A percentile compares a stretch with the other conserved stretches of the same genome.
Conservation (phyloP, 35 echinoderm and acorn worm genomes). For the Strongylocentrotus purpuratus region DNA sequence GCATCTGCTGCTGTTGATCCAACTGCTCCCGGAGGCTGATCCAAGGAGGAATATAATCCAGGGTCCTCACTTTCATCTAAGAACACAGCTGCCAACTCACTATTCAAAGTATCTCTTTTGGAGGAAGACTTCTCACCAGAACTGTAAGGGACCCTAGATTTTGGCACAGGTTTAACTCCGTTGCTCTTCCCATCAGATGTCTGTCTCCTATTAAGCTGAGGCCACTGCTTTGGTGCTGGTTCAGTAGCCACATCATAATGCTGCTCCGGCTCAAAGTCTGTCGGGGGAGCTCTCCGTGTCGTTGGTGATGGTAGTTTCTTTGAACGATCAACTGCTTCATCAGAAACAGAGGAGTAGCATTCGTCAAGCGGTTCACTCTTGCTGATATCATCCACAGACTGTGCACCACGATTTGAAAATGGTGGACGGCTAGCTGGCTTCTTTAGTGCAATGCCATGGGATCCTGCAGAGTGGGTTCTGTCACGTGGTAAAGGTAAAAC, state of each 20-base stretch:
- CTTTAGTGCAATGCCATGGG: neutral
- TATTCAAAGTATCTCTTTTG: conserved; percentile 31
- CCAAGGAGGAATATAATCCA: neutral
- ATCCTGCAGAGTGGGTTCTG: conserved; percentile 30
- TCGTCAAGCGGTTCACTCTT: neutral
- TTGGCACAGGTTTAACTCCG: neutral
- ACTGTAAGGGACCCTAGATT: neutral
- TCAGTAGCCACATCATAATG: conserved; percentile 37
- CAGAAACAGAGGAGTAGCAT: conserved; percentile 34
- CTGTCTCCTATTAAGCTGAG: neutral
- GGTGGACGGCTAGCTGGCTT: conserved; percentile 4
- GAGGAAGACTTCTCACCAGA: neutral
- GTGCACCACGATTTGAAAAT: neutral
- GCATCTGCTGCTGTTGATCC: neutral
- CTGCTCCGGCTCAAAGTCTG: conserved; percentile 20
- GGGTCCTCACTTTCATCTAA: conserved; percentile 23
- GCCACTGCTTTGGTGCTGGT: conserved; percentile 21
- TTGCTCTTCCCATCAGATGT: neutral
- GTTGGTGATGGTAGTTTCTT: conserved; percentile 32
- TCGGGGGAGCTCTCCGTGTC: neutral
- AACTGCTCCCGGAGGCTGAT: neutral
- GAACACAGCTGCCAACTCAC: neutral
- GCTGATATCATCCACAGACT: conserved; percentile 35
- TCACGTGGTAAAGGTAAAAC: neutral
- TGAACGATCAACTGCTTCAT: neutral